phyloP scores from a whole-genome alignment of 2,888 invertebrate genomes.

The Chalcis sispes region DNA sequence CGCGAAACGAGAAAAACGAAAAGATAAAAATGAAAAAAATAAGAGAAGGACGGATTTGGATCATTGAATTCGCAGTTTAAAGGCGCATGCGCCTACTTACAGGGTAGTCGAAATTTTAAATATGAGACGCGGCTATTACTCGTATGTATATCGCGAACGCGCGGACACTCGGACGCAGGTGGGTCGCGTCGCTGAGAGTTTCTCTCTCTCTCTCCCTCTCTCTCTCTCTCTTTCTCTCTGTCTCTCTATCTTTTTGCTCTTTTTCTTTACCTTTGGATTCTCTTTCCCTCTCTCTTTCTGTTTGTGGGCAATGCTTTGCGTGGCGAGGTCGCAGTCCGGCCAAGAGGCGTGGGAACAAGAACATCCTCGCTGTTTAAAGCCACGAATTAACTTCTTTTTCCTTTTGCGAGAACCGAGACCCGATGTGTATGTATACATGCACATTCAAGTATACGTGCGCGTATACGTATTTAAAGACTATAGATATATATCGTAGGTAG shows the following conservation, averaged over 20 bases:
- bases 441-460: neutral
- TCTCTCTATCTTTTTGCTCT: neutral
- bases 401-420: conserved; percentile 22
- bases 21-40: too few relatives aligned
- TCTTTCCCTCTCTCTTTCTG: neutral
- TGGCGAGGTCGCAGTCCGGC: conserved; percentile 63
- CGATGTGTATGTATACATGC: neutral
- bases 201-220: neutral
- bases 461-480: neutral
- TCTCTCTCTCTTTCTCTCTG: neutral
- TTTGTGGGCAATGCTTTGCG: conserved; percentile 61
- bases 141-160: conserved; percentile 3
- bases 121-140: conserved; percentile 40
- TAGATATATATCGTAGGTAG: neutral
- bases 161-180: conserved; percentile 1
- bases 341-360: conserved; percentile 67
- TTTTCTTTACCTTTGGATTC: neutral
- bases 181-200: conserved; percentile 3
- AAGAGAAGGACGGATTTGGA: conserved; percentile 6
- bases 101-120: conserved; percentile 27
- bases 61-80: conserved; percentile 24
- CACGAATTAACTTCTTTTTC: conserved; percentile 67
- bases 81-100: neutral
- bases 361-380: conserved; percentile 64
- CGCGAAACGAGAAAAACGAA: too few relatives aligned